Evolutionary conservation across 2,113 vertebrate genomes (phyloP).

Genomic region (Cavia porcellus): DNA sequence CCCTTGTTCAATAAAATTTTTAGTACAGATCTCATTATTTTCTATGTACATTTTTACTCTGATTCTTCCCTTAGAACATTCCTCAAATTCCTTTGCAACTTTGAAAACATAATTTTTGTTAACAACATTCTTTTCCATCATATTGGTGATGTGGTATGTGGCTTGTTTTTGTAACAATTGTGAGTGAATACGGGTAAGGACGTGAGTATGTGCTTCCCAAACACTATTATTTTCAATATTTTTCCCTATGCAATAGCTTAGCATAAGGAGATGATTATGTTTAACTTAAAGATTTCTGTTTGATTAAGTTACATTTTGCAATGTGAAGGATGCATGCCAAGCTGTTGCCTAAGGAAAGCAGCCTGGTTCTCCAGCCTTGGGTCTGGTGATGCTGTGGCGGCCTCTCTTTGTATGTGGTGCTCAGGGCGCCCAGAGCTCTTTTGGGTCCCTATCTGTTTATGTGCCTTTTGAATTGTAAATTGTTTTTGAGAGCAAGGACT

Average conservation of each 20-base stretch:
- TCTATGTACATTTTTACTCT: neutral
- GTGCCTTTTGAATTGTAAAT: neutral
- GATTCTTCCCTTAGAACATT: neutral
- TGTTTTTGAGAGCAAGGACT: neutral
- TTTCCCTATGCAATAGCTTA: neutral
- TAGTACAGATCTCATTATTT: neutral
- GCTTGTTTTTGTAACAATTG: neutral
- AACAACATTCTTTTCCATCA: conserved; percentile 29
- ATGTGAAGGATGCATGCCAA: neutral
- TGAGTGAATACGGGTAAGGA: neutral
- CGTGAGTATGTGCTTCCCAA: neutral
- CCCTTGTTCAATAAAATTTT: neutral
- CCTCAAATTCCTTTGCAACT: neutral
- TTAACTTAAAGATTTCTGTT: conserved; percentile 34
- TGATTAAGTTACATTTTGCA: conserved; percentile 28
- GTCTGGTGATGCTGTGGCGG: neutral
- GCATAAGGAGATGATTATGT: neutral
- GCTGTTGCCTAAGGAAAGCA: neutral
- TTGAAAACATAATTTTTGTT: conserved; percentile 44
- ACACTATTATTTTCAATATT: neutral
- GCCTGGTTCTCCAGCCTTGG: neutral
- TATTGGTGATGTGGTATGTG: conserved; percentile 36
- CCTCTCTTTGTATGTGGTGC: neutral
- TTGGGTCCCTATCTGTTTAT: neutral
- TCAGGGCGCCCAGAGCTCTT: neutral